phyloP scores from a whole-genome alignment of 2,797 vertebrate genomes.

The Diplodus sargus region DNA sequence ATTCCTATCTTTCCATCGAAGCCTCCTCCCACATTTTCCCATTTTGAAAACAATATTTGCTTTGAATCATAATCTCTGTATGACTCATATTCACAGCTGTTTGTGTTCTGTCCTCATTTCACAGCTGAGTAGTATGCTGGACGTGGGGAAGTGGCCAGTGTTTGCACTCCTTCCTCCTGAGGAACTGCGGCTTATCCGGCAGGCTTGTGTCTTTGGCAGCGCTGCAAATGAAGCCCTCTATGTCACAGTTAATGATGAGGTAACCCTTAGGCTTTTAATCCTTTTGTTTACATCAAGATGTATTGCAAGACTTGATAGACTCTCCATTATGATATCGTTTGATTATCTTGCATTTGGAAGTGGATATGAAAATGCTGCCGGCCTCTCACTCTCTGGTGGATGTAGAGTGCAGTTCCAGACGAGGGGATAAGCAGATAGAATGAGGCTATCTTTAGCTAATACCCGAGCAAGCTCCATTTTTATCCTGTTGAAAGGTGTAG shows the following conservation, averaged over 20 bases:
- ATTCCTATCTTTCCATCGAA: not conserved
- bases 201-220: constrained; percentile 96
- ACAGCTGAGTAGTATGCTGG: constrained; percentile 91
- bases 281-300: constrained; percentile 31
- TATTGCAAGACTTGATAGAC: not conserved
- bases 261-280: constrained; percentile 73
- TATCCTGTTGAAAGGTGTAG: constrained; percentile 64
- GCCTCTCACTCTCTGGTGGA: constrained; percentile 34
- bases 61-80: not conserved
- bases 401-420: constrained; percentile 41
- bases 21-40: not conserved
- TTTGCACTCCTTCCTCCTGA: constrained; percentile 97
- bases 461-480: constrained; percentile 77
- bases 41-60: not conserved
- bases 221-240: constrained; percentile 97
- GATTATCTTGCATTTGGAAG: constrained; percentile 30
- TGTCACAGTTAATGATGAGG: constrained; percentile 95
- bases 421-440: constrained; percentile 83
- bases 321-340: constrained; percentile 17
- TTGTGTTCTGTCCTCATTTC: constrained; percentile 41
- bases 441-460: constrained; percentile 87
- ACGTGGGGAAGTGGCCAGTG: constrained; percentile 99
- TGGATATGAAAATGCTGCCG: constrained; percentile 21
- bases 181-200: constrained; percentile 92
- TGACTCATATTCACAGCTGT: not conserved